Base-by-base conservation (phyloP, 2,113 vertebrate species). In the Etheostoma spectabile region DNA sequence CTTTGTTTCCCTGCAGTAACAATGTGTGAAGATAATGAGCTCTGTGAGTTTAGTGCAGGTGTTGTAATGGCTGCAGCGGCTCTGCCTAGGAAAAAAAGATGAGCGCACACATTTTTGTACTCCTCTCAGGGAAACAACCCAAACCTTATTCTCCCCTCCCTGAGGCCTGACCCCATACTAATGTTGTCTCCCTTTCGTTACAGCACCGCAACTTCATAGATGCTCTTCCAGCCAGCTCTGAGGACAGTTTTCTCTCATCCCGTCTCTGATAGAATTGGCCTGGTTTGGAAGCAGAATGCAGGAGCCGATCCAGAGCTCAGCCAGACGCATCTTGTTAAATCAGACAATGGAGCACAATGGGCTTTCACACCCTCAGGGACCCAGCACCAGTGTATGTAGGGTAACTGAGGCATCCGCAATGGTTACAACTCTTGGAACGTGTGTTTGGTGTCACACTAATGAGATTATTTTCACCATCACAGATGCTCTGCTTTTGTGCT, bases 301-400 rank as follows among this genome's bases (percentile, higher is more conserved):
- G 48, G 45, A 33, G 38, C 38, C 4, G n/a, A 72, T 69, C 55
- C 66, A 80, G 68, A 79, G n/a, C 64, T 55, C 57, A 45, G 77
- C 57, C 46, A 72, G 68, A 52, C 21, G n/a, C 49, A 68, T 60
- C 78, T 87, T 73, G 77, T 84, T 88, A 87, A 90, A 84, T 86
- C 74, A 72, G 60, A 87, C 8, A 49, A 48, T 83, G 53, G n/a
- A 69, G 52, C 22, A 57, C 18, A 46, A 69, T 55, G 64, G 21
- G 51, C 18, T 56, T 35, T 71, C 69, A 65, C 18, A 15, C 10
- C 33, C 55, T 60, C 73, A 42, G 60, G 0, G 4, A 70, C 52
- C 51, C 65, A 42, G 51, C 63, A 53, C 8, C 3, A 5, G 21
- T 66, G 65, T 64, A 70, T 76, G 30, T 49, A 33, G 78, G 79